Evolutionary conservation across 2,113 vertebrate species (phyloP), one percentile per base, ranked within the genome.

Genomic region (Uria lomvia): DNA sequence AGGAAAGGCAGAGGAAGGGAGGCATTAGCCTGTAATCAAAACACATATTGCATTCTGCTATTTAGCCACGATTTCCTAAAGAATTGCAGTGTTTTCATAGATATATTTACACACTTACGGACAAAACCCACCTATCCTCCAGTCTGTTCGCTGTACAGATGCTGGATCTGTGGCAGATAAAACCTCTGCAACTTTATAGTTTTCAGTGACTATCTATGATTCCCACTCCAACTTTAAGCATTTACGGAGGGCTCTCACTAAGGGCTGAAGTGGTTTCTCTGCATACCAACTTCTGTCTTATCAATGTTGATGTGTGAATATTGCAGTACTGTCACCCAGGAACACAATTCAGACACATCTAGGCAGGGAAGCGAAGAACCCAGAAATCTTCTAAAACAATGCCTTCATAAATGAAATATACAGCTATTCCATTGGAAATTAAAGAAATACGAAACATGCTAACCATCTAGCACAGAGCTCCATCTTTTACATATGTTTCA

Each of bases 401-500:
- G 24, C 15, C 4, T 76, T 29, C 0, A 1, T 43, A 45, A 86
- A 79, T 45, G 2, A 65, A 68, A 79, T 40, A 12, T 4, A 26
- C 4, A 75, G 12, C 29, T 72, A 19, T 88, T 78, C 23, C n/a
- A 8, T 0, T 72, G 34, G 34, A 73, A 92, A 70, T 30, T 45
- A 45, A 62, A 76, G 12, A 49, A 91, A 80, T 20, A 45, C 8
- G 47, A 47, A 47, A 42, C 4, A 0, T 68, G 21, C 9, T 32
- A 29, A 34, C 0, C 1, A 24, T 21, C 21, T 55, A 55, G 34
- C 9, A 32, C 19, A 60, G 17, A 81, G 52, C 36, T 75, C 47
- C 15, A 49, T n/a, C 27, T 36, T 47, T 77, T 55, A 21, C 0
- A 0, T n/a, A 8, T 20, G 4, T 65, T 30, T 75, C 1, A 0